Conservation (phyloP, 2,113 vertebrate genomes). For the Campylomormyrus tamandua region DNA sequence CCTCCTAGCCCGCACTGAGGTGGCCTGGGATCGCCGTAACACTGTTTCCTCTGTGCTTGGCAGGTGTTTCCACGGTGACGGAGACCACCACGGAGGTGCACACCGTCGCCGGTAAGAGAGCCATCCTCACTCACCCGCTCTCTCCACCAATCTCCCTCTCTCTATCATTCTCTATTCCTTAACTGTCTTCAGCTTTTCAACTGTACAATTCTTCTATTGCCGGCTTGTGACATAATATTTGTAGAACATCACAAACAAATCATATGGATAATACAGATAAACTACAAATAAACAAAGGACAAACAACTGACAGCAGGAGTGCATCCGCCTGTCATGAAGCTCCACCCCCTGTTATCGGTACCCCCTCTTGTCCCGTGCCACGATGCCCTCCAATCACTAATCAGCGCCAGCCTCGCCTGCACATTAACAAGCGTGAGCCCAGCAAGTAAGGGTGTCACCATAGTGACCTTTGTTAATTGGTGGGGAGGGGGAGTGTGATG, state of each 20-base stretch:
- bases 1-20: background rate
- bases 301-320: background rate
- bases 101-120: constrained; percentile 8
- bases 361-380: background rate
- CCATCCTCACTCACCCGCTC: background rate
- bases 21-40: background rate
- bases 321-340: background rate
- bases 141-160: background rate
- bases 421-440: background rate
- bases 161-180: constrained; percentile 14
- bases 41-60: background rate
- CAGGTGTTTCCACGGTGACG: constrained; percentile 12
- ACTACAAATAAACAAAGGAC: background rate
- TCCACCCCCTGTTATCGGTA: too few relatives aligned
- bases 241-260: background rate
- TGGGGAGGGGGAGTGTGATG: background rate
- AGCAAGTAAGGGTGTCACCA: background rate
- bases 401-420: constrained; percentile 32
- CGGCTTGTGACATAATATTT: background rate
- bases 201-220: background rate
- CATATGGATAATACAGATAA: background rate
- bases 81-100: constrained; percentile 9
- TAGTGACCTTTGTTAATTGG: constrained; percentile 12
- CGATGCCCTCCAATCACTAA: constrained; percentile 48
- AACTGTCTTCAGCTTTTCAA: background rate